phyloP scores from a whole-genome alignment of 1,140 invertebrate species.

The Coptotermes formosanus region DNA sequence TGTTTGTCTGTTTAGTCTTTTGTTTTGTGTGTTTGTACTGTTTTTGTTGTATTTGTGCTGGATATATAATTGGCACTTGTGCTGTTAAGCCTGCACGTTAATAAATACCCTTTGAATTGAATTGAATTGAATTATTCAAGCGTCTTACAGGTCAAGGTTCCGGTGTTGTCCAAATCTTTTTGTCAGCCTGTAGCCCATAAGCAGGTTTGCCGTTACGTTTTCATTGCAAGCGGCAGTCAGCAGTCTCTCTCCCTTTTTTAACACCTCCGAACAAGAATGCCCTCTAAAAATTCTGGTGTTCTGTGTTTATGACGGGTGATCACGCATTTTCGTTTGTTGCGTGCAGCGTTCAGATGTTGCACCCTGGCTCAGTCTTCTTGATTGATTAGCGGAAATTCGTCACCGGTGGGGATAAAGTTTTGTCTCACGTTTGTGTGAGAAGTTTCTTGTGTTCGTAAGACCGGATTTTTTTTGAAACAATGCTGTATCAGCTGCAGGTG shows the following conservation, averaged over 20 bases:
- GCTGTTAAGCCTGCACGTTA: too few species aligned
- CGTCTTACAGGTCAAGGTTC: too few species aligned
- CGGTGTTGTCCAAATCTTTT: background rate
- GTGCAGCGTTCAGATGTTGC: background rate
- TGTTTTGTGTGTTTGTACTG: too few species aligned
- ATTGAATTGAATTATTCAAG: too few species aligned
- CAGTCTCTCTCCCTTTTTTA: background rate
- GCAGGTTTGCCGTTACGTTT: background rate
- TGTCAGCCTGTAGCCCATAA: background rate
- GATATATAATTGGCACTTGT: too few species aligned
- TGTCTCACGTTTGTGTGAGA: background rate
- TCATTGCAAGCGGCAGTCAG: background rate
- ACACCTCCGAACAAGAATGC: background rate
- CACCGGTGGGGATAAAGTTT: background rate
- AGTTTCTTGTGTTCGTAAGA: background rate
- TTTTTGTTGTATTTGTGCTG: too few species aligned
- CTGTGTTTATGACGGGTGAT: background rate
- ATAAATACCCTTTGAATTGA: too few species aligned
- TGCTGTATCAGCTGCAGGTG: too few species aligned
- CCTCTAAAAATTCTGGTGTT: background rate
- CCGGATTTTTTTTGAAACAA: too few species aligned
- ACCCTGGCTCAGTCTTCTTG: background rate
- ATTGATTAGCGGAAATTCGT: background rate
- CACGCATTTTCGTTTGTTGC: background rate
- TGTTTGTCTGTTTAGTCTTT: too few species aligned